These are phyloP conservation scores for Lerista edwardsae DNA, from an alignment of 2,797 vertebrate species.

Conservation along the genomic window DNA sequence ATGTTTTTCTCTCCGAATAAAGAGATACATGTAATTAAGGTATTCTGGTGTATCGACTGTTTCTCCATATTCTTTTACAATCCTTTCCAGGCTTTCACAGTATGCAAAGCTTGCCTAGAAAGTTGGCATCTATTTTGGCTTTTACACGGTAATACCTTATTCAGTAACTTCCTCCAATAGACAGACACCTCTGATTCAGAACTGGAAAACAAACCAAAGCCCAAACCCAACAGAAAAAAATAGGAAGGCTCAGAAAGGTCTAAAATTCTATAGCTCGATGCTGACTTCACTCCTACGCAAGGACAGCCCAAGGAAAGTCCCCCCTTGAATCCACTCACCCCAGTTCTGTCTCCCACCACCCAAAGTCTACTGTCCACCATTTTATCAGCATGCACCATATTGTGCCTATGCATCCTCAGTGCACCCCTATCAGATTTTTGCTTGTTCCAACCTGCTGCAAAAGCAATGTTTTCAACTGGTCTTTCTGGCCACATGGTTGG, in stretches of 20 bases:
- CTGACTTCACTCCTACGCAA: background rate
- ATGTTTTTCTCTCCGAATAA: constrained; percentile 52
- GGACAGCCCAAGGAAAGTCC: too few species aligned
- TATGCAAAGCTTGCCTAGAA: constrained; percentile 37
- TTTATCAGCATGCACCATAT: too few species aligned
- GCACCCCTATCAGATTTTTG: too few species aligned
- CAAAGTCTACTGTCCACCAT: too few species aligned
- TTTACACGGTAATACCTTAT: constrained; percentile 61
- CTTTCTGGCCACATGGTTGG: too few species aligned
- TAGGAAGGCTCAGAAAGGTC: background rate
- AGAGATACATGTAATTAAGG: constrained; percentile 39
- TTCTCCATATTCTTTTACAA: constrained; percentile 58
- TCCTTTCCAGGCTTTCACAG: constrained; percentile 32
- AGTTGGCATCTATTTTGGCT: constrained; percentile 53
- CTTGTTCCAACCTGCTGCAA: too few species aligned
- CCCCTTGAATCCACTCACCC: too few species aligned
- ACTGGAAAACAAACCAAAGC: constrained; percentile 17
- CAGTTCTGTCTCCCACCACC: too few species aligned
- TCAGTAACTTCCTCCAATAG: constrained; percentile 44
- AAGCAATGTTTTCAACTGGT: too few species aligned
- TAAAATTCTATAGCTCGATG: constrained; percentile 12
- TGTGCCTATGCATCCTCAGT: too few species aligned
- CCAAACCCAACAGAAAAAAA: constrained; percentile 29
- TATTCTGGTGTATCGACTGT: background rate
- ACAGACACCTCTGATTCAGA: constrained; percentile 49